These are phyloP conservation scores for Gadus macrocephalus DNA, from an alignment of 2,113 vertebrate species.

Conservation along the genomic window DNA sequence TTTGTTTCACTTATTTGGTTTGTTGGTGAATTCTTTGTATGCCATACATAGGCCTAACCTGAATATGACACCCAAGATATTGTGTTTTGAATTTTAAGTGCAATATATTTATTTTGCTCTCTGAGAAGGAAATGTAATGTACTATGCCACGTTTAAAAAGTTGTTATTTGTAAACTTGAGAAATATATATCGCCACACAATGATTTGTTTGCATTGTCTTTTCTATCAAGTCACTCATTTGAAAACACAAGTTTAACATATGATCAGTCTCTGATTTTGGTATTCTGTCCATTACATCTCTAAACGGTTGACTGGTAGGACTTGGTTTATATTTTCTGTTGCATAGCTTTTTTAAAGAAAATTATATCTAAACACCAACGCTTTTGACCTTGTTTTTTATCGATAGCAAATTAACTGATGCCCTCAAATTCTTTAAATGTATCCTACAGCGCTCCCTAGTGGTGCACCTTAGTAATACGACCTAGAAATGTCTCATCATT, in stretches of 20 bases:
- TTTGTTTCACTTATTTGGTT: background rate
- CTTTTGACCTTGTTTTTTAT: background rate
- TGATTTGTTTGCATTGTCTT: slow-evolving; percentile 17
- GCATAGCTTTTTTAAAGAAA: too few relatives aligned
- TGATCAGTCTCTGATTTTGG: too few relatives aligned
- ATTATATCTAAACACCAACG: background rate
- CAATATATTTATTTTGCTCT: slow-evolving; percentile 99
- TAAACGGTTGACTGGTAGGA: too few relatives aligned
- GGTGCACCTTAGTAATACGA: slow-evolving; percentile 13
- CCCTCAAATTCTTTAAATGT: background rate
- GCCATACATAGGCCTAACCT: slow-evolving; percentile 39
- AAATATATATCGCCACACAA: slow-evolving; percentile 78
- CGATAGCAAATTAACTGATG: background rate
- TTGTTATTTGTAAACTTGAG: slow-evolving; percentile 93
- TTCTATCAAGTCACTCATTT: slow-evolving; percentile 1
- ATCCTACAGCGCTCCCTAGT: slow-evolving; percentile 26
- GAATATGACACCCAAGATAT: slow-evolving; percentile 67
- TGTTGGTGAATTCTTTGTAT: slow-evolving; percentile 62
- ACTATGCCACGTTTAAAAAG: slow-evolving; percentile 83
- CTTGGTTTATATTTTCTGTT: too few relatives aligned
- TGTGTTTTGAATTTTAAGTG: slow-evolving; percentile 86
- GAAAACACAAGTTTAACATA: too few relatives aligned
- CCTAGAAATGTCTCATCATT: too few relatives aligned
- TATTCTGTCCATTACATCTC: too few relatives aligned
- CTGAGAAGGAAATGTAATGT: slow-evolving; percentile 88